Conservation (phyloP, 2,888 invertebrate species). For the Xylocampa areola region DNA sequence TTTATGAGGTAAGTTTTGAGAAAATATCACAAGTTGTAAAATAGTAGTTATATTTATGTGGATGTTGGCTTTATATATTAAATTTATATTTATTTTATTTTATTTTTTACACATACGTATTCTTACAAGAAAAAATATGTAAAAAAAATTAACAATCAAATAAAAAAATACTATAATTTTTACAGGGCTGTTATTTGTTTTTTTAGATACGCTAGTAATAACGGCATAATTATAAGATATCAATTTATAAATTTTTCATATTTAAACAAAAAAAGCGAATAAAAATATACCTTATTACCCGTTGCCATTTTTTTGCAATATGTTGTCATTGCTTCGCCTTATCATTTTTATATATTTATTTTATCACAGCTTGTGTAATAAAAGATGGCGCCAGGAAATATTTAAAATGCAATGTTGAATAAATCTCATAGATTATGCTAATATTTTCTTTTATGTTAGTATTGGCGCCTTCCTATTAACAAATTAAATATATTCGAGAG, state of each 20-base stretch:
- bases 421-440: slow-evolving; percentile 46
- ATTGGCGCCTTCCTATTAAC: slow-evolving; percentile 46
- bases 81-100: slow-evolving; percentile 1
- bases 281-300: too few species aligned
- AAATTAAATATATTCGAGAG: slow-evolving; percentile 38
- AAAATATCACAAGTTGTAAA: slow-evolving; percentile 3
- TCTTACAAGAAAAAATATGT: neutral
- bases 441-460: slow-evolving; percentile 47
- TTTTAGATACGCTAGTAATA: too few species aligned
- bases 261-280: too few species aligned
- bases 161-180: slow-evolving; percentile 14
- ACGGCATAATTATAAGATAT: too few species aligned
- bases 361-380: slow-evolving; percentile 37
- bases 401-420: slow-evolving; percentile 49
- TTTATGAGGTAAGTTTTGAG: slow-evolving; percentile 61
- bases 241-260: neutral
- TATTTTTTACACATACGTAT: neutral
- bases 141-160: slow-evolving; percentile 9
- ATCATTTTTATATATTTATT: slow-evolving; percentile 21
- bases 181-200: slow-evolving; percentile 3
- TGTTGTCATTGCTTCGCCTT: slow-evolving; percentile 6
- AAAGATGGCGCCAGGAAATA: slow-evolving; percentile 50
- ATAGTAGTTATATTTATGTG: neutral
- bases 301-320: slow-evolving; percentile 7
- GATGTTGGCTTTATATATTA: neutral